phyloP scores from a whole-genome alignment of 2,888 invertebrate species.

The Trisateles emortualis region DNA sequence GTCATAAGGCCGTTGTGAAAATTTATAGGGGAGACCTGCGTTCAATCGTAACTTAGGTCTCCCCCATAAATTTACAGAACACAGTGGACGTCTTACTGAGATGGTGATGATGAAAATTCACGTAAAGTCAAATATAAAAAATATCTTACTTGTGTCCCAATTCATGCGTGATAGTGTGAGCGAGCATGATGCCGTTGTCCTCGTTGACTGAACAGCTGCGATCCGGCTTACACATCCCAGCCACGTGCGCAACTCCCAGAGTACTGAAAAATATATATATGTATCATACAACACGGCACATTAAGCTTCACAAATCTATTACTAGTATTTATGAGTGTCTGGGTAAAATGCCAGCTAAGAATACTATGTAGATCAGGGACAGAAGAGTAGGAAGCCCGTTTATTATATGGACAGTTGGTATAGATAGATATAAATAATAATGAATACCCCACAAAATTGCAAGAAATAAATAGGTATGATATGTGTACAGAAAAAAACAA shows the following conservation, averaged over 20 bases:
- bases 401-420: neutral
- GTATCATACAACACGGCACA: conserved; percentile 2
- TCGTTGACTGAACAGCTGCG: conserved; percentile 96
- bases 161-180: conserved; percentile 96
- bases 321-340: neutral
- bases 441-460: neutral
- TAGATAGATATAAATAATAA: neutral
- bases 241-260: conserved; percentile 95
- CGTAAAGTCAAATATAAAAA: too few species aligned
- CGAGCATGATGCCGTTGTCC: conserved; percentile 95
- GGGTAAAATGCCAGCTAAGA: neutral
- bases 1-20: too few species aligned
- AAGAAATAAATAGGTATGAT: too few species aligned
- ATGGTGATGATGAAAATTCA: too few species aligned
- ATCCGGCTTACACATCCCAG: conserved; percentile 94
- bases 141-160: conserved; percentile 94
- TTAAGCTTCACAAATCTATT: neutral
- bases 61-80: too few species aligned
- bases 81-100: too few species aligned
- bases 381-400: neutral
- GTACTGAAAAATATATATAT: conserved; percentile 85
- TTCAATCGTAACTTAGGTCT: too few species aligned
- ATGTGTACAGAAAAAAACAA: too few species aligned
- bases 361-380: neutral
- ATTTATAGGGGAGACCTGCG: too few species aligned